phyloP scores from a whole-genome alignment of 1,140 invertebrate genomes.

The Ips nitidus region DNA sequence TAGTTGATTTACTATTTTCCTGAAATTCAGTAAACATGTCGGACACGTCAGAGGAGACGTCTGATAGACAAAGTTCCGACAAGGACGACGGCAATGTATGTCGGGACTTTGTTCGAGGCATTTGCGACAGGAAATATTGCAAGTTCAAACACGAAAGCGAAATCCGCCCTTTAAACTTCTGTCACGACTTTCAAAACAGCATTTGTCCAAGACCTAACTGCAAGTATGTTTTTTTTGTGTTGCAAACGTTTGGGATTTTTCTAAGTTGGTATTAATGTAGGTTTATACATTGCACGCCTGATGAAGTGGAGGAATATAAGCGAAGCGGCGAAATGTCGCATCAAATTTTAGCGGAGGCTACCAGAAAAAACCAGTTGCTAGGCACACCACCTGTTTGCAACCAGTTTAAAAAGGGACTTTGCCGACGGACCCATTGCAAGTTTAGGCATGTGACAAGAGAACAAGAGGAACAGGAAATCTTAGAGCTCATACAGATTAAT shows the following conservation, averaged over 20 bases:
- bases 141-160: conserved; percentile 69
- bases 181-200: conserved; percentile 82
- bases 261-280: conserved; percentile 41
- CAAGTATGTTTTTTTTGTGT: conserved; percentile 42
- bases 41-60: conserved; percentile 46
- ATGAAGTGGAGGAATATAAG: conserved; percentile 75
- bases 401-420: conserved; percentile 75
- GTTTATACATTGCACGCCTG: conserved; percentile 76
- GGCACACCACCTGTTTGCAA: conserved; percentile 67
- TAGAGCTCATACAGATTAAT: conserved; percentile 48
- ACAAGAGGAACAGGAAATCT: conserved; percentile 53
- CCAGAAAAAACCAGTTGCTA: conserved; percentile 52
- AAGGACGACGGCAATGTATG: conserved; percentile 52
- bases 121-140: conserved; percentile 75
- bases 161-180: conserved; percentile 64
- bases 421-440: conserved; percentile 57
- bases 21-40: conserved; percentile 42
- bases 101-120: conserved; percentile 64
- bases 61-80: conserved; percentile 32
- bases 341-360: conserved; percentile 57
- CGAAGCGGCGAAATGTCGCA: conserved; percentile 66
- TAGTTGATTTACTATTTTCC: not conserved
- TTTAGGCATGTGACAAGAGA: conserved; percentile 59
- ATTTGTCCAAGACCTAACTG: conserved; percentile 64
- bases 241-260: not conserved